These are phyloP conservation scores for Bovichtus diacanthus DNA, from an alignment of 2,797 vertebrate species.

Conservation along the genomic window DNA sequence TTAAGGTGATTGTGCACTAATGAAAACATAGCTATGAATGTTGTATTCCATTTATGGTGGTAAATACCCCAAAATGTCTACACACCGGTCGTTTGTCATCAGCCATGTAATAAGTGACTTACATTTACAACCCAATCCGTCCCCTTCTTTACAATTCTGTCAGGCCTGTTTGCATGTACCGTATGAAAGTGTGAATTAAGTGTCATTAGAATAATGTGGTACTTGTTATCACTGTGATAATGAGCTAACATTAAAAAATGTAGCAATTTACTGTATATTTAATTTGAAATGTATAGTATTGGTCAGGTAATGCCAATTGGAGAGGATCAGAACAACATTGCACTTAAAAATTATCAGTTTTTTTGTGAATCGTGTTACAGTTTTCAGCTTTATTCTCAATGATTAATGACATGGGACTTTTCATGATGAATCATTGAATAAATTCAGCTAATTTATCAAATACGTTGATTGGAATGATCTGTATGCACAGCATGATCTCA, in stretches of 20 bases:
- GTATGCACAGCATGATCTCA: not conserved
- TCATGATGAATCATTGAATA: not conserved
- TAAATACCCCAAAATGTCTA: no score
- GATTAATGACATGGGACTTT: not conserved
- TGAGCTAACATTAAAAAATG: not conserved
- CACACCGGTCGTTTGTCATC: not conserved
- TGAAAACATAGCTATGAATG: no score
- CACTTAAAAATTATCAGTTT: not conserved
- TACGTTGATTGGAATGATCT: not conserved
- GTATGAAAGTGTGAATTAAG: no score
- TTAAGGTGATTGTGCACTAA: no score
- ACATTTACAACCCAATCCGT: not conserved
- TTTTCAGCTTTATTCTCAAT: not conserved
- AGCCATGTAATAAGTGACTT: not conserved
- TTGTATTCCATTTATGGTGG: no score
- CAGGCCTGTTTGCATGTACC: not conserved
- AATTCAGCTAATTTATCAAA: not conserved
- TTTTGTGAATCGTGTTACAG: not conserved
- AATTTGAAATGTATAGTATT: not conserved
- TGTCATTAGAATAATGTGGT: no score
- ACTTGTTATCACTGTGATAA: not conserved
- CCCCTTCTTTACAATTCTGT: constrained; percentile 14
- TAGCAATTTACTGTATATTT: not conserved
- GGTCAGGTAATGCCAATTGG: not conserved
- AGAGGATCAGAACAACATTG: not conserved